Conservation (phyloP, 2,888 invertebrate species). For the Xestia sexstrigata region DNA sequence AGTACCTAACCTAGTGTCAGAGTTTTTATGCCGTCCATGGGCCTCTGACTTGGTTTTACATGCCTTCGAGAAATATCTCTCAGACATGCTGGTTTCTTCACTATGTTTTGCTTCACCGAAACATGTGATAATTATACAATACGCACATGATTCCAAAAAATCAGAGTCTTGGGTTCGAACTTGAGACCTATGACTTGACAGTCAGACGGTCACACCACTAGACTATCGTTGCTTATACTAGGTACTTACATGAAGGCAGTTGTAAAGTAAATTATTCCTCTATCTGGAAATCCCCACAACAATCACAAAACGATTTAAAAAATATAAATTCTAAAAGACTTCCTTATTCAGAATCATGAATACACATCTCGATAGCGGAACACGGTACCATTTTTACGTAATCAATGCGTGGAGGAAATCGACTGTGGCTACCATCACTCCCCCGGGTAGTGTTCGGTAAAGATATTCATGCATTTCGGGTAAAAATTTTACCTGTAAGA, state of each 20-base stretch:
- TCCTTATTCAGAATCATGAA: slow-evolving; percentile 42
- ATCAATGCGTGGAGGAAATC: slow-evolving; percentile 62
- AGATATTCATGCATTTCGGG: slow-evolving; percentile 67
- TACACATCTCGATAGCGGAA: slow-evolving; percentile 41
- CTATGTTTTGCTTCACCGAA: too few relatives aligned
- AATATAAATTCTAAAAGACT: slow-evolving; percentile 22
- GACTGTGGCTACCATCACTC: slow-evolving; percentile 47
- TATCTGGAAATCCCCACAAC: not conserved
- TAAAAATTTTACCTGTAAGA: slow-evolving; percentile 54
- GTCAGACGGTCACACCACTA: too few relatives aligned
- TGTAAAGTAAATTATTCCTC: slow-evolving; percentile 2
- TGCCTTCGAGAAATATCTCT: too few relatives aligned
- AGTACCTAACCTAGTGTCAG: too few relatives aligned
- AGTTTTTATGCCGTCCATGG: too few relatives aligned
- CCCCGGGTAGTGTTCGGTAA: slow-evolving; percentile 60
- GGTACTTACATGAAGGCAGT: not conserved
- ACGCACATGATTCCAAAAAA: too few relatives aligned
- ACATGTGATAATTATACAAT: too few relatives aligned
- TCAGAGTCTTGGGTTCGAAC: too few relatives aligned
- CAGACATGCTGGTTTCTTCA: too few relatives aligned
- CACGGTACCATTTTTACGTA: slow-evolving; percentile 60
- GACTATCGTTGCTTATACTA: not conserved
- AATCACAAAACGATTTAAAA: slow-evolving; percentile 39
- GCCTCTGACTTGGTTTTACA: too few relatives aligned
- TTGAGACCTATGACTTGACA: too few relatives aligned